Evolutionary conservation across 2,888 invertebrate species (phyloP).

Genomic region (Plebejus melissa): DNA sequence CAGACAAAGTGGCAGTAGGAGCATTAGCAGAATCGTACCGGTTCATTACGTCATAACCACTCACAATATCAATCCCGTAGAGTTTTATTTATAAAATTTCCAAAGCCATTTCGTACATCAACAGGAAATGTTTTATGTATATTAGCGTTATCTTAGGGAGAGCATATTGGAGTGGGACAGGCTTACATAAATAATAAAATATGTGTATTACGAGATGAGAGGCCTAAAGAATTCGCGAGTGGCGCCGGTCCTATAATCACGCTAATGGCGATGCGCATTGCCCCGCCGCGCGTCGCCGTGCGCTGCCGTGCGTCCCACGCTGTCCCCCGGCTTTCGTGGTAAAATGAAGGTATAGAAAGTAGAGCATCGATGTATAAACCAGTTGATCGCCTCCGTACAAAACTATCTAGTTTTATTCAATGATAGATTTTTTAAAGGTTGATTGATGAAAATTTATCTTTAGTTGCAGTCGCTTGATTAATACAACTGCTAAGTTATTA

Average conservation of each 20-base stretch:
- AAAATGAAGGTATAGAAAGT: background rate
- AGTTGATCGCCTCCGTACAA: background rate
- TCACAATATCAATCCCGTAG: constrained; percentile 24
- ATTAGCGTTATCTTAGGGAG: constrained; percentile 61
- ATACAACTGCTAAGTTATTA: background rate
- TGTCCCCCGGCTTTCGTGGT: background rate
- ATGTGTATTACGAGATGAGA: constrained; percentile 77
- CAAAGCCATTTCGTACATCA: constrained; percentile 39
- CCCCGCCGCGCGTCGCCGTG: constrained; percentile 32
- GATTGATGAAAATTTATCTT: background rate
- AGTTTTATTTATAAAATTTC: constrained; percentile 32
- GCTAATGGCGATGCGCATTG: constrained; percentile 78
- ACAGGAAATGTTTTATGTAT: constrained; percentile 47
- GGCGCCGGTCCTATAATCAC: constrained; percentile 72
- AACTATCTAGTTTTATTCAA: background rate
- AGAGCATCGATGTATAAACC: background rate
- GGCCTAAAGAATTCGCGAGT: constrained; percentile 73
- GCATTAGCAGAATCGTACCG: background rate
- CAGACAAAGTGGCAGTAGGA: background rate
- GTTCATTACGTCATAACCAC: constrained; percentile 20
- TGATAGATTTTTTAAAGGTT: background rate
- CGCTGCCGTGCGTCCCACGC: background rate
- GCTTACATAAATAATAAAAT: constrained; percentile 77
- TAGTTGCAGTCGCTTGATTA: background rate
- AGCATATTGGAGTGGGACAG: constrained; percentile 67